Evolutionary conservation across 2,888 invertebrate genomes (phyloP).

Genomic region (Pegoplata infirma): DNA sequence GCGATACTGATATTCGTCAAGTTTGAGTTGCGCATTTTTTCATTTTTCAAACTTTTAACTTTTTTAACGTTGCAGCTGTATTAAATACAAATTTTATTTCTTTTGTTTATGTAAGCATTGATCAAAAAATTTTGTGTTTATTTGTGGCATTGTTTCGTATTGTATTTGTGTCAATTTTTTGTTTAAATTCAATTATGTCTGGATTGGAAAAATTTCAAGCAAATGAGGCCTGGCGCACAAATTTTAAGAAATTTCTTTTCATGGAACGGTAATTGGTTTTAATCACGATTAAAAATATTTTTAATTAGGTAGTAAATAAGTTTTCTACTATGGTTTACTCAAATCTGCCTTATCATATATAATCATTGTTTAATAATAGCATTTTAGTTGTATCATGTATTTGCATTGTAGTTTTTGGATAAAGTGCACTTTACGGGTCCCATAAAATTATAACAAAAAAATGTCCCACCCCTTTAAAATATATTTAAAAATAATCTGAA

Average conservation of each 20-base stretch:
- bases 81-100: not conserved
- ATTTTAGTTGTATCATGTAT: too few relatives aligned
- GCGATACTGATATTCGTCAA: conserved; percentile 10
- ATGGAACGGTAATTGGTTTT: conserved; percentile 74
- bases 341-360: too few relatives aligned
- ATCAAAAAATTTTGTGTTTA: not conserved
- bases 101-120: not conserved
- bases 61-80: conserved; percentile 23
- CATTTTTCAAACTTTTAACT: too few relatives aligned
- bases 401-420: too few relatives aligned
- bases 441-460: too few relatives aligned
- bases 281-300: too few relatives aligned
- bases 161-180: not conserved
- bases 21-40: conserved; percentile 8
- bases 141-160: not conserved
- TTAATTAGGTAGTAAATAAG: too few relatives aligned
- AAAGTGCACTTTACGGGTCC: too few relatives aligned
- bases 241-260: conserved; percentile 71
- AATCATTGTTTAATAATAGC: too few relatives aligned
- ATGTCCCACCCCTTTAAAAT: too few relatives aligned
- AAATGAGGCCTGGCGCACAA: conserved; percentile 72
- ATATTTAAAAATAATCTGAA: too few relatives aligned
- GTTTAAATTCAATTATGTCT: conserved; percentile 67
- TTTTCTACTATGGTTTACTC: too few relatives aligned
- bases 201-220: conserved; percentile 75